Evolutionary conservation across 1,140 invertebrate genomes (phyloP).

Genomic region (Scaptomyza graminum): DNA sequence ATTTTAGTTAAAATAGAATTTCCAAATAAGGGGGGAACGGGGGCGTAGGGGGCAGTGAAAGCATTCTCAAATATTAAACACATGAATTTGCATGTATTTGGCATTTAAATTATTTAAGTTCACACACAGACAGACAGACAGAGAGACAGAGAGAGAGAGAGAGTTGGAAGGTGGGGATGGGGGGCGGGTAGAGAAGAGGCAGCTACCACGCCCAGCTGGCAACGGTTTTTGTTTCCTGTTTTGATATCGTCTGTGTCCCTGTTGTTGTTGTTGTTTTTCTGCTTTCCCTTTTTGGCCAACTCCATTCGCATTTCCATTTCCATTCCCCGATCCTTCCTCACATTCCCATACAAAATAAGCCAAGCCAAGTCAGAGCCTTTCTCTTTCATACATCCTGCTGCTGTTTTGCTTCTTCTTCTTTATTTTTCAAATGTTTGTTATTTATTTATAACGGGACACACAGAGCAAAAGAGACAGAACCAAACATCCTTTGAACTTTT

Average conservation of each 20-base stretch:
- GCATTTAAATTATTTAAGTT: slow-evolving; percentile 82
- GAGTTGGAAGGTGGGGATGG: no score
- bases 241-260: slow-evolving; percentile 29
- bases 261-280: slow-evolving; percentile 18
- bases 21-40: neutral
- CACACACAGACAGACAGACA: slow-evolving; percentile 49
- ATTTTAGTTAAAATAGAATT: no score
- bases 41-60: slow-evolving; percentile 10
- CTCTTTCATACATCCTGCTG: slow-evolving; percentile 20
- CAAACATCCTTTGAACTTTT: slow-evolving; percentile 77
- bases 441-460: slow-evolving; percentile 81
- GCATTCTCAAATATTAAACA: slow-evolving; percentile 74
- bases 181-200: slow-evolving; percentile 6
- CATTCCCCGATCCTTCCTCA: neutral
- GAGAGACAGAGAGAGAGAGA: slow-evolving; percentile 7
- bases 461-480: neutral
- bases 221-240: slow-evolving; percentile 46
- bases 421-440: slow-evolving; percentile 72
- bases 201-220: slow-evolving; percentile 55
- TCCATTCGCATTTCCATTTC: slow-evolving; percentile 22
- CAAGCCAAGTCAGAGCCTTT: slow-evolving; percentile 6
- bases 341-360: neutral
- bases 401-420: slow-evolving; percentile 36
- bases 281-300: slow-evolving; percentile 27
- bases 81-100: slow-evolving; percentile 73